Evolutionary conservation across 1,140 invertebrate genomes (phyloP).

Genomic region (Plectus sambesii): DNA sequence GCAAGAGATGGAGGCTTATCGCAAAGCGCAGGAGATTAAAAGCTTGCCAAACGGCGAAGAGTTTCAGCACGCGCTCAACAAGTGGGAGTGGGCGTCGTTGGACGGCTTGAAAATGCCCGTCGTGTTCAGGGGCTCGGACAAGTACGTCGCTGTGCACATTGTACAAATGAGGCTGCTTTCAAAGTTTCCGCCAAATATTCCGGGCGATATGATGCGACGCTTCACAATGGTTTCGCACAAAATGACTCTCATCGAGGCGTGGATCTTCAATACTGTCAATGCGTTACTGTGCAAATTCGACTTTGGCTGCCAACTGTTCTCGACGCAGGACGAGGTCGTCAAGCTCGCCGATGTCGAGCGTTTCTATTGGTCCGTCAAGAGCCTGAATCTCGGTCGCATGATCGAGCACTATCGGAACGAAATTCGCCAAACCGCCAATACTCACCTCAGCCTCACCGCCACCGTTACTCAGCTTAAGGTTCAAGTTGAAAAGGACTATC

Average conservation of each 20-base stretch:
- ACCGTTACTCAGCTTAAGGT: slow-evolving; percentile 8
- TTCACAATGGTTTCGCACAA: slow-evolving; percentile 26
- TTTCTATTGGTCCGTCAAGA: slow-evolving; percentile 28
- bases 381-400: slow-evolving; percentile 15
- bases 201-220: slow-evolving; percentile 12
- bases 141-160: slow-evolving; percentile 21
- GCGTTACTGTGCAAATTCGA: slow-evolving; percentile 22
- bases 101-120: slow-evolving; percentile 18
- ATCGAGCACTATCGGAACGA: slow-evolving; percentile 12
- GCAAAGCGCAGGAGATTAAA: neutral
- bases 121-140: slow-evolving; percentile 13
- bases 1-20: too few species aligned
- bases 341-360: slow-evolving; percentile 18
- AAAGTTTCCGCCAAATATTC: slow-evolving; percentile 24
- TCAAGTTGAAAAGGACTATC: too few species aligned
- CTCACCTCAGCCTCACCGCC: slow-evolving; percentile 15
- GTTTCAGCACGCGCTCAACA: neutral
- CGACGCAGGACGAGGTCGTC: slow-evolving; percentile 23
- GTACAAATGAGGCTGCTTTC: slow-evolving; percentile 22
- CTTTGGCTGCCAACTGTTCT: slow-evolving; percentile 24
- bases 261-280: slow-evolving; percentile 26
- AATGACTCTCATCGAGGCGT: slow-evolving; percentile 21
- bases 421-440: slow-evolving; percentile 11
- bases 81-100: slow-evolving; percentile 21
- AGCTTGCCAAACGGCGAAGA: neutral